Percentiles rank a stretch among this genome's conserved stretches.
phyloP scores from a whole-genome alignment of 2,797 vertebrate genomes.

The Darevskia nairensis region DNA sequence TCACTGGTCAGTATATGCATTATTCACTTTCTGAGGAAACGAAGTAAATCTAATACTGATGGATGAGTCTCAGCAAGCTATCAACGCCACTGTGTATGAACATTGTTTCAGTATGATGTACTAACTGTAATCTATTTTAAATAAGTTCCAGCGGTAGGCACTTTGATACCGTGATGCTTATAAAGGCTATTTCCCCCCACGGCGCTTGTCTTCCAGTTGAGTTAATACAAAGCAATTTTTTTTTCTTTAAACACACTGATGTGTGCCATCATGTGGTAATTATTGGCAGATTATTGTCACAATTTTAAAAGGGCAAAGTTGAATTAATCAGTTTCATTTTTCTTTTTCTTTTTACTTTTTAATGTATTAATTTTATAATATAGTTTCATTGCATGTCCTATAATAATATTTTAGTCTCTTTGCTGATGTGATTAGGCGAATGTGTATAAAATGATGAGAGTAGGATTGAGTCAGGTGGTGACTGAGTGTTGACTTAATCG shows the following conservation, averaged over 20 bases:
- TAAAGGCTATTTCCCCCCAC: constrained; percentile 13
- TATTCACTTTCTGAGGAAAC: constrained; percentile 45
- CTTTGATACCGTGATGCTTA: neutral
- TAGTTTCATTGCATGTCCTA: neutral
- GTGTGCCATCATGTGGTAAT: neutral
- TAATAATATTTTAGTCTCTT: neutral
- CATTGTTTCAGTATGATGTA: constrained; percentile 35
- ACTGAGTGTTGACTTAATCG: no score
- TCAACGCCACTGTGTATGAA: neutral
- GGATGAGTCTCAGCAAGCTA: constrained; percentile 28
- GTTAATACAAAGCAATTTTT: neutral
- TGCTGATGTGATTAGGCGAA: neutral
- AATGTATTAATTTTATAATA: neutral
- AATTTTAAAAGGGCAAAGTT: neutral
- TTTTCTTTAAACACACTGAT: neutral
- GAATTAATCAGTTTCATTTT: neutral
- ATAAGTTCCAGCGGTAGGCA: neutral
- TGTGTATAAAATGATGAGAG: neutral
- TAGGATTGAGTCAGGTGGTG: neutral
- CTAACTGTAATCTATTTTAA: neutral
- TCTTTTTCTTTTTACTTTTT: neutral
- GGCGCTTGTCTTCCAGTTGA: neutral
- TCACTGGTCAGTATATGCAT: constrained; percentile 46
- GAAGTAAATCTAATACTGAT: constrained; percentile 49
- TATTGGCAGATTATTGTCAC: neutral